Evolutionary conservation across 2,113 vertebrate genomes (phyloP).

Genomic region (Antennarius striatus): DNA sequence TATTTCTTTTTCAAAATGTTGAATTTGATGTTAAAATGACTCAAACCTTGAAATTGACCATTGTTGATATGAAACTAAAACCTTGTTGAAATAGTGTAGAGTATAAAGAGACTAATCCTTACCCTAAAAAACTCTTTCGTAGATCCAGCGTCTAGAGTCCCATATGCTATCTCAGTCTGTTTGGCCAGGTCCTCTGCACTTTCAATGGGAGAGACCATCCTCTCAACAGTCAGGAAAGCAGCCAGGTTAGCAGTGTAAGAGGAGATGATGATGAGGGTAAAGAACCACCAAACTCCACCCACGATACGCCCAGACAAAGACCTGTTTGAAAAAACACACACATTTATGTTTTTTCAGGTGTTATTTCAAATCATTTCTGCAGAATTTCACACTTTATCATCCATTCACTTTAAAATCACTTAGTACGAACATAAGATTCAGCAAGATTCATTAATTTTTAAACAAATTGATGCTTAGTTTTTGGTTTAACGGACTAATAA

Average conservation of each 20-base stretch:
- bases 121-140: constrained; percentile 99
- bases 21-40: no score
- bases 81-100: background rate
- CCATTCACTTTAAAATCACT: no score
- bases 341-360: no score
- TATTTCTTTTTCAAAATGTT: no score
- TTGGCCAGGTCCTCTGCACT: constrained; percentile 98
- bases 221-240: constrained; percentile 98
- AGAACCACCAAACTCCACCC: constrained; percentile 99
- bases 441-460: no score
- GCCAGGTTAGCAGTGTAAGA: constrained; percentile 99
- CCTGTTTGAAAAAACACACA: constrained; percentile 71
- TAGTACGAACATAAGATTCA: no score
- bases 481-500: no score
- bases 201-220: constrained; percentile 99
- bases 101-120: constrained; percentile 60
- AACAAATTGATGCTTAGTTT: no score
- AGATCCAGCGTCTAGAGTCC: constrained; percentile 97
- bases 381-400: no score
- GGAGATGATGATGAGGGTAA: constrained; percentile 99
- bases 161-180: constrained; percentile 98
- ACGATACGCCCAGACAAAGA: constrained; percentile 99
- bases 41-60: no score
- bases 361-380: no score
- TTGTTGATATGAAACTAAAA: no score